These are phyloP conservation scores for Caloenas nicobarica DNA, from an alignment of 2,113 vertebrate species.

Conservation along the genomic window DNA sequence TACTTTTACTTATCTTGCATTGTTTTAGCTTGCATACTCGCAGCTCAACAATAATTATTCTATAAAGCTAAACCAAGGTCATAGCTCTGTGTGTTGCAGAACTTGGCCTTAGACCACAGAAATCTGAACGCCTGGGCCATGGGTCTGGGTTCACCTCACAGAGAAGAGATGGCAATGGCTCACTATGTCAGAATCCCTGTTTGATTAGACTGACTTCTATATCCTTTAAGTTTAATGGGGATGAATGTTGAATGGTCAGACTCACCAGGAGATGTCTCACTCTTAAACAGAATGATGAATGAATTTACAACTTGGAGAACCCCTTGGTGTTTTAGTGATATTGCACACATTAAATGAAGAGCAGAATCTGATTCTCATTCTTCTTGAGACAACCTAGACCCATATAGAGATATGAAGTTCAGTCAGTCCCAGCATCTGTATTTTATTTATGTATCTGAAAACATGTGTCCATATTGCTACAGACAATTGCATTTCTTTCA, in stretches of 20 bases:
- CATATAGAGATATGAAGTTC: neutral
- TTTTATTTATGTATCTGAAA: slow-evolving; percentile 21
- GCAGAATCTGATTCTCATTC: neutral
- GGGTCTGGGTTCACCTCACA: neutral
- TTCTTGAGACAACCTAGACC: neutral
- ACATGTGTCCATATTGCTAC: neutral
- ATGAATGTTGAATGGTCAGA: neutral
- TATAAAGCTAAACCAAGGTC: neutral
- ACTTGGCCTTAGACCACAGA: neutral
- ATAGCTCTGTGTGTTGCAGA: neutral
- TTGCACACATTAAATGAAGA: neutral
- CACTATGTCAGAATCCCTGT: neutral
- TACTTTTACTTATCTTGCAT: neutral
- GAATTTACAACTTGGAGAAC: neutral
- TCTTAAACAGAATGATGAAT: neutral
- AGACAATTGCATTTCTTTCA: neutral
- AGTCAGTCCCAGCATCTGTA: neutral
- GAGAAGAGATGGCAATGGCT: neutral
- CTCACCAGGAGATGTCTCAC: neutral
- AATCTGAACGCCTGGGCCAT: neutral
- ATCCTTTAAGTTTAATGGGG: neutral
- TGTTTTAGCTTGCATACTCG: neutral
- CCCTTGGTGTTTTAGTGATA: neutral
- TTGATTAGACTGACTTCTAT: neutral
- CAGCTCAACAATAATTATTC: neutral